Conservation (phyloP, 2,113 vertebrate genomes). For the Carettochelys insculpta region DNA sequence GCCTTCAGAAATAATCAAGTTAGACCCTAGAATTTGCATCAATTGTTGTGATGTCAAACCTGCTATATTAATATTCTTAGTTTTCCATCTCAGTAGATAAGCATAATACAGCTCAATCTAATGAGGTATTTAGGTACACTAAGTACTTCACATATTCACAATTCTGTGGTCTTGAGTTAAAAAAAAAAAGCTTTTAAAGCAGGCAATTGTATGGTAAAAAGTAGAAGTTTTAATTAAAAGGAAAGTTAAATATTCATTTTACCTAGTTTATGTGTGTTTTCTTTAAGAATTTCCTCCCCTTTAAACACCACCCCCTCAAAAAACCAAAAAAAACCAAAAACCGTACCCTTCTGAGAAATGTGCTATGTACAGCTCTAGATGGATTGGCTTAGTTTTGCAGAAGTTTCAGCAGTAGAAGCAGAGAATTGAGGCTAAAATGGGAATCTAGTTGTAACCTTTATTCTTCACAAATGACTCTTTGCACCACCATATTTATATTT, state of each 20-base stretch:
- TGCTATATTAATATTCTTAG: constrained; percentile 75
- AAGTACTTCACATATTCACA: constrained; percentile 38
- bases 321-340: too few relatives aligned
- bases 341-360: accelerated
- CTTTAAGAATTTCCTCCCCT: not conserved
- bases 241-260: not conserved
- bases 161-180: constrained; percentile 26
- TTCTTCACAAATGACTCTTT: not conserved
- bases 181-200: constrained; percentile 20
- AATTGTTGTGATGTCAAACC: constrained; percentile 75
- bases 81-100: constrained; percentile 72
- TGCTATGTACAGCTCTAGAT: not conserved
- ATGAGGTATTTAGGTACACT: constrained; percentile 55
- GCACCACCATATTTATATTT: not conserved
- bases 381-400: not conserved
- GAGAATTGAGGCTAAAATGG: not conserved
- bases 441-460: not conserved
- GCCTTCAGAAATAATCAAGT: constrained; percentile 71
- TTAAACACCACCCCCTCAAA: too few relatives aligned
- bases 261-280: not conserved
- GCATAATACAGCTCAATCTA: constrained; percentile 71
- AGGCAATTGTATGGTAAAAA: constrained; percentile 37
- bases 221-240: constrained; percentile 1
- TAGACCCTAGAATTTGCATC: constrained; percentile 76
- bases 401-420: not conserved